Percentiles rank a stretch among this genome's conserved stretches.
phyloP scores from a whole-genome alignment of 2,113 vertebrate species.

The Connochaetes taurinus region DNA sequence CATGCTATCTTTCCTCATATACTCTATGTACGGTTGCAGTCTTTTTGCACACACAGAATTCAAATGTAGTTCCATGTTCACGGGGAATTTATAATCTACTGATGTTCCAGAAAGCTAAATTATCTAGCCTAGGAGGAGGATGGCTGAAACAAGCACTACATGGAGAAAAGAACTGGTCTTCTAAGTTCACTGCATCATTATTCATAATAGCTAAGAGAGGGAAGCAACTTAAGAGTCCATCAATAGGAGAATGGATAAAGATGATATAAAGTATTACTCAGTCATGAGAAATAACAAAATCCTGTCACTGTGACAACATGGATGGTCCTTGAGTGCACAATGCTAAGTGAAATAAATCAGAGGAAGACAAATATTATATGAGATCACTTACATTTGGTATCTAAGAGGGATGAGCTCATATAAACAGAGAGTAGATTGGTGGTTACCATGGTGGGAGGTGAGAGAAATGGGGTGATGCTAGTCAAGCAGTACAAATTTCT shows the following conservation, averaged over 20 bases:
- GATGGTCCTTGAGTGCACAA: neutral
- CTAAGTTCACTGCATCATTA: neutral
- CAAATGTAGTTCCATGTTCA: neutral
- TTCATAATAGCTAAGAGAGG: neutral
- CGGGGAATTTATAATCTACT: neutral
- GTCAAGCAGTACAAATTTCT: neutral
- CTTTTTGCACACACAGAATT: neutral
- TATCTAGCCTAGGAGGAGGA: neutral
- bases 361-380: neutral
- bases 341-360: neutral
- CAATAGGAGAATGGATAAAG: neutral
- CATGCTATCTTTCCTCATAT: neutral
- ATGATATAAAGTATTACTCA: neutral
- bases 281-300: neutral
- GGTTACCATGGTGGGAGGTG: neutral
- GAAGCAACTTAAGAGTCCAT: neutral
- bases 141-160: neutral
- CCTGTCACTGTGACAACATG: neutral
- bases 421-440: neutral
- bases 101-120: neutral
- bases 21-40: neutral
- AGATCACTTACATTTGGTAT: neutral
- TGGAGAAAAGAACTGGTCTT: neutral
- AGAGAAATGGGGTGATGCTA: neutral
- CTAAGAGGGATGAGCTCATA: neutral